phyloP scores from a whole-genome alignment of 1,140 invertebrate genomes.

The Procambarus clarkii region DNA sequence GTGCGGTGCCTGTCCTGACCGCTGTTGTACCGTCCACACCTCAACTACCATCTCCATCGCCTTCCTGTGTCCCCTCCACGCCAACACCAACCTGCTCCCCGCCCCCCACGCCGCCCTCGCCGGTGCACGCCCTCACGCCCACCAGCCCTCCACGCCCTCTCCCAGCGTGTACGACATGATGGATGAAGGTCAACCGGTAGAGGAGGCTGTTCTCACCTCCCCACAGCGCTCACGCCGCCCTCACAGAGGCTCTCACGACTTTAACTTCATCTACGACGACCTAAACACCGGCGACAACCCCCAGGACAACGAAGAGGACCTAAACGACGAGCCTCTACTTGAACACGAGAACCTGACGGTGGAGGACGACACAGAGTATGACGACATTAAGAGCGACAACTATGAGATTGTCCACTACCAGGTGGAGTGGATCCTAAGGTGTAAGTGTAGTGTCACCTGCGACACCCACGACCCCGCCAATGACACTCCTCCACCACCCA shows the following conservation, averaged over 20 bases:
- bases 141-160: constrained; percentile 5
- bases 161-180: constrained; percentile 65
- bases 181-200: constrained; percentile 51
- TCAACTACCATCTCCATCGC: constrained; percentile 59
- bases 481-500: not conserved
- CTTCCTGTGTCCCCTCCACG: constrained; percentile 62
- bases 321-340: constrained; percentile 1
- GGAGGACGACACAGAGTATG: constrained; percentile 46
- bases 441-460: constrained; percentile 28
- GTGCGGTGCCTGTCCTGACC: constrained; percentile 80
- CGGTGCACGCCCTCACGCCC: not conserved
- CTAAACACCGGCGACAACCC: not conserved
- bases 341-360: constrained; percentile 54
- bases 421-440: constrained; percentile 66
- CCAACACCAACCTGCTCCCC: constrained; percentile 30
- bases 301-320: constrained; percentile 18
- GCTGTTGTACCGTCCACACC: constrained; percentile 72
- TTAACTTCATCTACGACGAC: not conserved
- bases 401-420: constrained; percentile 55
- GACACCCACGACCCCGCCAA: not conserved
- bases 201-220: constrained; percentile 22
- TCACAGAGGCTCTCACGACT: not conserved
- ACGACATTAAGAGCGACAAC: constrained; percentile 59
- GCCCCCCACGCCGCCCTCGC: not conserved
- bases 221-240: not conserved